Evolutionary conservation across 2,888 invertebrate genomes (phyloP).

Genomic region (Tinea pellionella): DNA sequence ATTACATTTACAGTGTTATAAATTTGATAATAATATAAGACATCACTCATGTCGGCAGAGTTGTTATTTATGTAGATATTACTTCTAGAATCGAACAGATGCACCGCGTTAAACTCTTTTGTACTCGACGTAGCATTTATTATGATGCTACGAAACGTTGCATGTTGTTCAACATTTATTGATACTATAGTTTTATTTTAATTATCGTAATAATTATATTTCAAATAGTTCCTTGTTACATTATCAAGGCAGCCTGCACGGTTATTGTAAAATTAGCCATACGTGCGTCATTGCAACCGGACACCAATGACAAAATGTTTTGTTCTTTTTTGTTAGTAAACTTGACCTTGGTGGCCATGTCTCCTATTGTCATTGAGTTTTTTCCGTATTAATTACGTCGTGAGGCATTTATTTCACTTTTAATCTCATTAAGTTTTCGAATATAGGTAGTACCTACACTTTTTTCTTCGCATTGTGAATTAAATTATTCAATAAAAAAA

Average conservation of each 20-base stretch:
- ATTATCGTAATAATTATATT: not conserved
- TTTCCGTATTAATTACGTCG: slow-evolving; percentile 32
- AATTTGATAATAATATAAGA: no score
- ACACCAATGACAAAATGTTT: slow-evolving; percentile 12
- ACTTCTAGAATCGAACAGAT: not conserved
- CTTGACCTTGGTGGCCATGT: slow-evolving; percentile 33
- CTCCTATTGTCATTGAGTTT: slow-evolving; percentile 41
- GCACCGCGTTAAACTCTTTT: slow-evolving; percentile 4
- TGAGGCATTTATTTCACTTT: slow-evolving; percentile 30
- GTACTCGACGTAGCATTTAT: not conserved
- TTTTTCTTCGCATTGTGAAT: not conserved
- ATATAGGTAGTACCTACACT: not conserved
- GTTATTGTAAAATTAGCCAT: not conserved
- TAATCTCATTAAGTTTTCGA: slow-evolving; percentile 38
- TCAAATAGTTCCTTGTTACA: slow-evolving; percentile 6
- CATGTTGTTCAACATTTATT: not conserved
- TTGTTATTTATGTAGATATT: not conserved
- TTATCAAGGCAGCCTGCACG: not conserved
- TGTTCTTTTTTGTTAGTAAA: slow-evolving; percentile 17
- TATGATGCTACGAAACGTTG: not conserved
- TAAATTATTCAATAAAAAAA: not conserved
- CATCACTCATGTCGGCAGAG: no score
- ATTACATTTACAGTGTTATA: no score
- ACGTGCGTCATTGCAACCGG: not conserved
- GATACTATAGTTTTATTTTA: not conserved